Percentiles rank a stretch among this genome's conserved stretches.
phyloP scores from a whole-genome alignment of 2,888 invertebrate species.

The Drosophila hamatofila region DNA sequence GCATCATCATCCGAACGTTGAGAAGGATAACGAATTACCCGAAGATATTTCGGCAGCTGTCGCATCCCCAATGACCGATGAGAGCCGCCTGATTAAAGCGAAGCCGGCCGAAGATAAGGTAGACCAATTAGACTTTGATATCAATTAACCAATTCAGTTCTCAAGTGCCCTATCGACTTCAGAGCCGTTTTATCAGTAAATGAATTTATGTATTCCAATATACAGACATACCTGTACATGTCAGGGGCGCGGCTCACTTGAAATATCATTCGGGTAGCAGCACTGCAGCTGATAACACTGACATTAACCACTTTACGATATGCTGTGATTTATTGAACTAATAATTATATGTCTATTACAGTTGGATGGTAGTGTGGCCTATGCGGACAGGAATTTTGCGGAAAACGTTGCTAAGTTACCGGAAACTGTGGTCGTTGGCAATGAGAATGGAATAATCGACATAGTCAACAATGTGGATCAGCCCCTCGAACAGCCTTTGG shows the following conservation, averaged over 20 bases:
- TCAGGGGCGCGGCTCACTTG: slow-evolving; percentile 23
- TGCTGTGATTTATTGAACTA: slow-evolving; percentile 37
- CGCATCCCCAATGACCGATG: slow-evolving; percentile 56
- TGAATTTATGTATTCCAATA: slow-evolving; percentile 15
- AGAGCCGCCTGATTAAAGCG: slow-evolving; percentile 13
- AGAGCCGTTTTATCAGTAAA: slow-evolving; percentile 29
- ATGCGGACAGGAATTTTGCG: slow-evolving; percentile 47
- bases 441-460: slow-evolving; percentile 49
- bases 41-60: slow-evolving; percentile 45
- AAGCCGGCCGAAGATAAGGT: slow-evolving; percentile 41
- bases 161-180: slow-evolving; percentile 5
- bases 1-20: slow-evolving; percentile 60
- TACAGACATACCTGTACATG: too few species aligned
- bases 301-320: slow-evolving; percentile 13
- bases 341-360: slow-evolving; percentile 21
- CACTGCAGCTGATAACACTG: slow-evolving; percentile 28
- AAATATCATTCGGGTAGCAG: slow-evolving; percentile 5
- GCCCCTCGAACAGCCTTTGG: slow-evolving; percentile 39
- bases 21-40: slow-evolving; percentile 26
- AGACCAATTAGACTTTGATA: background rate
- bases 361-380: slow-evolving; percentile 45
- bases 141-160: slow-evolving; percentile 5
- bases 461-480: slow-evolving; percentile 68
- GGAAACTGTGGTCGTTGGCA: slow-evolving; percentile 52
- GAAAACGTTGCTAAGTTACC: slow-evolving; percentile 72